A percentile compares a stretch with the other conserved stretches of the same genome.
phyloP scores from a whole-genome alignment of 2,888 invertebrate genomes.

The Proisotoma minuta region DNA sequence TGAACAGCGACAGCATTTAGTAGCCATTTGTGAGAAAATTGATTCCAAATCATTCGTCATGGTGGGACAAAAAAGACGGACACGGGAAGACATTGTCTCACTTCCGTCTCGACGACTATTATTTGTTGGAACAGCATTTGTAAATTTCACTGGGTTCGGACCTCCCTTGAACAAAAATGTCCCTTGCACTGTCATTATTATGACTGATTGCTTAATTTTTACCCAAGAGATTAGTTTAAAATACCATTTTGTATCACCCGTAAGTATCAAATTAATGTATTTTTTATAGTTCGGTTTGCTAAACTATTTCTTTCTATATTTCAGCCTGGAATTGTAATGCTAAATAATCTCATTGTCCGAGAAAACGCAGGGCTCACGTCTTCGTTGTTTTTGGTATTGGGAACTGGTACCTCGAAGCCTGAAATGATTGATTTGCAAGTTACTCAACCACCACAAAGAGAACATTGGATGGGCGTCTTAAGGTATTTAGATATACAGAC shows the following conservation, averaged over 20 bases:
- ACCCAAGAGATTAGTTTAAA: conserved; percentile 43
- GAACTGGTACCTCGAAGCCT: conserved; percentile 78
- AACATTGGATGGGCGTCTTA: conserved; percentile 82
- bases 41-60: conserved; percentile 88
- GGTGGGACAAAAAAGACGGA: conserved; percentile 58
- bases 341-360: conserved; percentile 83
- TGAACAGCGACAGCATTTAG: conserved; percentile 82
- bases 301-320: conserved; percentile 24
- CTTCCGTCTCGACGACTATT: conserved; percentile 42
- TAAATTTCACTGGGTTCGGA: conserved; percentile 31
- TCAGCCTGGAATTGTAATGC: conserved; percentile 85
- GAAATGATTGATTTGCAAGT: conserved; percentile 93
- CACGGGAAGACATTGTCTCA: conserved; percentile 39
- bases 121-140: conserved; percentile 43
- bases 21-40: conserved; percentile 86
- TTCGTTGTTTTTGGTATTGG: conserved; percentile 82
- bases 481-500: conserved; percentile 54
- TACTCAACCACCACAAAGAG: conserved; percentile 82
- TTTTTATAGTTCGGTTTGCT: background rate
- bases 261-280: conserved; percentile 20
- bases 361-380: conserved; percentile 86
- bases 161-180: conserved; percentile 28
- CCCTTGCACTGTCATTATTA: conserved; percentile 42
- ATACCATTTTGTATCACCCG: conserved; percentile 44
- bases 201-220: conserved; percentile 45